Base-by-base conservation (phyloP, 1,140 invertebrate species). In the Cydia splendana region DNA sequence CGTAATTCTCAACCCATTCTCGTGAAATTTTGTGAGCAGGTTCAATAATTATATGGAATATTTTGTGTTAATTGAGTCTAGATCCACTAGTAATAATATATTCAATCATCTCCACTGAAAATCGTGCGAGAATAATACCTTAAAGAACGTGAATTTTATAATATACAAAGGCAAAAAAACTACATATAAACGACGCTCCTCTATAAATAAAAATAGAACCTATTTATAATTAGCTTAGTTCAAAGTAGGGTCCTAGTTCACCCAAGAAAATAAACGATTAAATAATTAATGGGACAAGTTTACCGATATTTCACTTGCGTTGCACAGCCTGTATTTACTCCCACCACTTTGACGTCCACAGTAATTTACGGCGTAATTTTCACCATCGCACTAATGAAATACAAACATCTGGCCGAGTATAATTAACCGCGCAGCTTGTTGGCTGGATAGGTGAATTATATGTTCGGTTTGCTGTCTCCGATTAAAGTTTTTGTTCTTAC, bases 361-460 rank as follows among this genome's bases (percentile, higher is more conserved):
- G 57, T 62, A 62, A 62, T 62, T 62, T 62, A 62, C 57, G 57
- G 57, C 57, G 57, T 62, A 62, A 62, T 24, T 24, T 62, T 9
- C 57, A 62, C 57, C 57, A 62, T 62, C 57, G 57, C 9, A 62
- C 20, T 62, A 62, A 62, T 62, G 57, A 62, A 62, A 24, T 24
- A 62, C 20, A 62, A 62, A 62, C 57, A 62, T 62, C 20, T 62
- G 57, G 57, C 20, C 20, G 51, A 6, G n/a, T 20, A n/a, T 62
- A 18, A 57, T 57, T 57, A 7, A 15, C 3, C 18, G 18, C 53
- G 53, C 48, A 18, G 13, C 15, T 6, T 13, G 53, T 4, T 15
- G 38, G 9, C 0, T 42, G 38, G 38, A 42, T 42, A 10, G 5
- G 34, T 4, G 7, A 42, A 38, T 4, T 38, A 38, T 38, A 7